Evolutionary conservation across 2,797 vertebrate genomes (phyloP).

Genomic region (Chaunax sp.): DNA sequence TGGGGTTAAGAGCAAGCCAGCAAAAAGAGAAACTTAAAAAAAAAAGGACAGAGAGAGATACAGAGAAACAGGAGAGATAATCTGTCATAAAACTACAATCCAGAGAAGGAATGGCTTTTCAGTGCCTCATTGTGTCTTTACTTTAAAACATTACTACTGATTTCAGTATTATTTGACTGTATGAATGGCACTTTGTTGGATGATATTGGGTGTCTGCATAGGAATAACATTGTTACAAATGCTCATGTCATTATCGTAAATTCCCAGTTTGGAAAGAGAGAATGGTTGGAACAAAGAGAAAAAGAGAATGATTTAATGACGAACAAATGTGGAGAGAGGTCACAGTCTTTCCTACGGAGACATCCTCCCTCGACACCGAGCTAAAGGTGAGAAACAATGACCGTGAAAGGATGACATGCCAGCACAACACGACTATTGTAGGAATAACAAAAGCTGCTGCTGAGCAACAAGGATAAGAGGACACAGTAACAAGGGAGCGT

Average conservation of each 20-base stretch:
- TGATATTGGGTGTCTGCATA: not conserved
- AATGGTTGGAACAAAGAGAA: conserved; percentile 4
- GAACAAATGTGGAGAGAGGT: conserved; percentile 51
- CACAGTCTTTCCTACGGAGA: conserved; percentile 58
- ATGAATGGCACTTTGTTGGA: not conserved
- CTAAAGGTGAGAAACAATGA: conserved; percentile 81
- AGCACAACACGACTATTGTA: conserved; percentile 74
- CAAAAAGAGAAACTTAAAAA: conserved; percentile 27
- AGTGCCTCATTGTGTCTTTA: not conserved
- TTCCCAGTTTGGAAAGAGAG: not conserved
- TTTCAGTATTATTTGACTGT: conserved; percentile 1
- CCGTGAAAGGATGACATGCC: conserved; percentile 79
- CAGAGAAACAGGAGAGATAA: conserved; percentile 11
- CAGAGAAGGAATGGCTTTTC: not conserved
- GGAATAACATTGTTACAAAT: not conserved
- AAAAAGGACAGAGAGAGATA: conserved; percentile 39
- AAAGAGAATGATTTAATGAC: conserved; percentile 40
- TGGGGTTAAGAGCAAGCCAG: conserved; percentile 50
- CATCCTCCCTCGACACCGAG: conserved; percentile 56
- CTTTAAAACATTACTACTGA: not conserved
- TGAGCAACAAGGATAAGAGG: conserved; percentile 80
- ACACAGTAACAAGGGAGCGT: conserved; percentile 72
- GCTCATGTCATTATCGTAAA: not conserved
- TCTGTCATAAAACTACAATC: not conserved
- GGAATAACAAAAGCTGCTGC: conserved; percentile 73